Evolutionary conservation across 2,888 invertebrate genomes (phyloP), one percentile per base, ranked within the genome.

Genomic region (Lysandra bellargus): DNA sequence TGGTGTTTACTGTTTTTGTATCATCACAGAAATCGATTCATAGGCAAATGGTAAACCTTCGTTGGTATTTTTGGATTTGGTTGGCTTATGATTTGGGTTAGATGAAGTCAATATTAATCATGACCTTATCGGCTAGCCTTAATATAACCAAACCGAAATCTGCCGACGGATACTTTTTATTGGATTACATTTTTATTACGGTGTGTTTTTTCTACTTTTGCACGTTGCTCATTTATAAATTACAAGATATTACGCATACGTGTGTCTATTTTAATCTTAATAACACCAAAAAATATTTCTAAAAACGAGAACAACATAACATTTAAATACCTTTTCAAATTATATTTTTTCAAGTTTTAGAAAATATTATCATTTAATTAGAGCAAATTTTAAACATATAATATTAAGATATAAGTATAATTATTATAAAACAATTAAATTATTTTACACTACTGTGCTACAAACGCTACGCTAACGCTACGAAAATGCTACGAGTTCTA

Each of bases 1-100:
- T 57, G 76, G 17, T 76, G 76, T 76, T 76, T 37, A 53, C 6
- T 76, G 76, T 76, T 30, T 30, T 74, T 74, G 17, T 57, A 57
- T 12, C 57, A 17, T 57, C 17, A 1, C 17, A 17, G 4, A 17
- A 14, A 57, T 57, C 1, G 57, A 17, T 14, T 57, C 14, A 2
- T 57, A 9, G 12, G 49, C 57, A 57, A 57, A 53, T 12, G 3
- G 53, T 12, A 14, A 53, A 14, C 3, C 53, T 53, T 3, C 53
- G 12, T 53, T 53, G 40, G 40, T 40, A 40, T 40, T 40, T 40
- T 40, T 40, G 40, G 6, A 53, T 53, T 53, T 4, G 57, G 17
- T 17, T 57, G 17, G 57, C 17, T 57, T 17, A 17, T 57, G 57
- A 40, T 40, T 40, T 40, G 40, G 40, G 40, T 40, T 5, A 6